Conservation (phyloP, 2,113 vertebrate genomes). For the Pandion haliaetus region DNA sequence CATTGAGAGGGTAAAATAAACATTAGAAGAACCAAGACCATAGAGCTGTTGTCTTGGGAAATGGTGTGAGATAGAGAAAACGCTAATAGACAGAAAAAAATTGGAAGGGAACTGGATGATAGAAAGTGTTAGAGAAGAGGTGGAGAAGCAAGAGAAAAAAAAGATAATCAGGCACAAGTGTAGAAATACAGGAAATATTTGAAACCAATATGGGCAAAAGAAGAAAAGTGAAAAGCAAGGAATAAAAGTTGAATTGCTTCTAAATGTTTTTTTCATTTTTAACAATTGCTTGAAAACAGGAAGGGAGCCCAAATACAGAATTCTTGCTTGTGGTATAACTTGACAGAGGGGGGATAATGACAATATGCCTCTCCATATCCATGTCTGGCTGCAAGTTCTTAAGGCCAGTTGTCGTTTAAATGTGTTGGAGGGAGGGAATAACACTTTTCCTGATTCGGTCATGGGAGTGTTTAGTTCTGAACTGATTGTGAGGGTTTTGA, state of each 20-base stretch:
- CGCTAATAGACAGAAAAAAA: neutral
- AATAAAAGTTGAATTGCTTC: neutral
- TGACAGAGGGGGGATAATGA: neutral
- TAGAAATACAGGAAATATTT: neutral
- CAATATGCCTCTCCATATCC: neutral
- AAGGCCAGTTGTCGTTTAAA: neutral
- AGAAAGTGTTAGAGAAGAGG: neutral
- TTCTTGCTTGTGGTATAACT: neutral
- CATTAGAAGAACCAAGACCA: neutral
- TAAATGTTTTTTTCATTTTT: neutral
- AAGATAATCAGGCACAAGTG: neutral
- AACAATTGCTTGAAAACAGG: neutral
- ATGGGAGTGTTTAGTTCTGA: neutral
- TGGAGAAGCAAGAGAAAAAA: neutral
- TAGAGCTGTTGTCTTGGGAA: neutral
- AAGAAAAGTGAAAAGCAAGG: neutral
- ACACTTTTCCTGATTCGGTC: accelerated
- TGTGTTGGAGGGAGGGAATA: neutral
- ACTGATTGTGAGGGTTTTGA: neutral
- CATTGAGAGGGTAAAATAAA: neutral
- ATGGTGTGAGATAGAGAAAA: neutral
- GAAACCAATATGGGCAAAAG: neutral
- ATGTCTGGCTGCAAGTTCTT: neutral
- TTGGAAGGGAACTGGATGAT: neutral
- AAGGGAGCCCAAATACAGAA: neutral